phyloP scores from a whole-genome alignment of 1,140 invertebrate species.

The Euura lappo region DNA sequence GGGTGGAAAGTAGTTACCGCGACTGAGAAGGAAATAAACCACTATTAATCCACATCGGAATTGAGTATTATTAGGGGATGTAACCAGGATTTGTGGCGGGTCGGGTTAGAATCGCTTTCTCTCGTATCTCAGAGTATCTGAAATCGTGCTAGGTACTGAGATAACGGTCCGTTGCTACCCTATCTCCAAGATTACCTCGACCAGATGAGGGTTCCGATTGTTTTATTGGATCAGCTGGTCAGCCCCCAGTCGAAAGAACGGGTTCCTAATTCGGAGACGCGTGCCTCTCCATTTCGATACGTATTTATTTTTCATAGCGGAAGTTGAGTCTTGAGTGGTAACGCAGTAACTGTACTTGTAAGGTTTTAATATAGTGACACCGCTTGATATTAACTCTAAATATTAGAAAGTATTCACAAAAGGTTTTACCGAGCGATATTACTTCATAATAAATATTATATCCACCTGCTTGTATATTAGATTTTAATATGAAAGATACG shows the following conservation, averaged over 20 bases:
- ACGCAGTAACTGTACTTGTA: too few relatives aligned
- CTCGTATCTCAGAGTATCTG: slow-evolving; percentile 53
- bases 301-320: background rate
- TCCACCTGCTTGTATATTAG: slow-evolving; percentile 41
- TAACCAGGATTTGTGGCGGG: slow-evolving; percentile 53
- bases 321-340: background rate
- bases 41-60: slow-evolving; percentile 61
- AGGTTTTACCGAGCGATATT: slow-evolving; percentile 42
- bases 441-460: slow-evolving; percentile 44
- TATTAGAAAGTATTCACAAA: slow-evolving; percentile 34
- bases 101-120: slow-evolving; percentile 55
- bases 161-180: slow-evolving; percentile 18
- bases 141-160: slow-evolving; percentile 41
- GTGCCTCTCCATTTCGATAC: background rate
- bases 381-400: background rate
- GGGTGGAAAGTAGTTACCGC: slow-evolving; percentile 9
- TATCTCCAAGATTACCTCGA: slow-evolving; percentile 45
- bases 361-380: slow-evolving; percentile 6
- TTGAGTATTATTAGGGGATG: slow-evolving; percentile 60
- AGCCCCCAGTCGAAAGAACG: background rate
- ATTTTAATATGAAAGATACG: slow-evolving; percentile 46
- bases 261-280: background rate
- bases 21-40: slow-evolving; percentile 50
- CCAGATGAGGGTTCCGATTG: slow-evolving; percentile 48
- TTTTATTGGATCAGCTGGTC: slow-evolving; percentile 42